Evolutionary conservation across 1,140 invertebrate species (phyloP).

Genomic region (Meloidogyne hapla): DNA sequence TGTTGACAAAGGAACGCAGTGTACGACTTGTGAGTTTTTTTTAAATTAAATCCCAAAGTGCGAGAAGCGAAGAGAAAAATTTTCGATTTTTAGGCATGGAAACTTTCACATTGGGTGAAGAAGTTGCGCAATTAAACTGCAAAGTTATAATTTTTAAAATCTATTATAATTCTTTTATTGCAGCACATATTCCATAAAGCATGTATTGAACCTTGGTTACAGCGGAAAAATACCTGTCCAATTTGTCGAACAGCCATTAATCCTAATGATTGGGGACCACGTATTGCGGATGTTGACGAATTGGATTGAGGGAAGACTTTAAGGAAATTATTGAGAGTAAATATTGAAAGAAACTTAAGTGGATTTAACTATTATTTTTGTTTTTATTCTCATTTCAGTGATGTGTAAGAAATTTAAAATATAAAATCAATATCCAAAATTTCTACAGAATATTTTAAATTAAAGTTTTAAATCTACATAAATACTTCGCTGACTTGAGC

Average conservation of each 20-base stretch:
- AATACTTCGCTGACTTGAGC: not conserved
- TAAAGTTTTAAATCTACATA: not conserved
- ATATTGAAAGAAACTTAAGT: not conserved
- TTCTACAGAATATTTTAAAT: not conserved
- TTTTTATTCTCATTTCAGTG: not conserved
- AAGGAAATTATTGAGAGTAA: not conserved
- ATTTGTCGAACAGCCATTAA: slow-evolving; percentile 25
- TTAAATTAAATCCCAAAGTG: too few relatives aligned
- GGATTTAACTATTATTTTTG: not conserved
- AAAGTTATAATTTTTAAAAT: slow-evolving; percentile 41
- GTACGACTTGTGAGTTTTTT: slow-evolving; percentile 95
- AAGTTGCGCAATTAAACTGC: slow-evolving; percentile 82
- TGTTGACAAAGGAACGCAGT: slow-evolving; percentile 77
- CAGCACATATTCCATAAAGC: slow-evolving; percentile 84
- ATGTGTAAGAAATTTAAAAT: not conserved
- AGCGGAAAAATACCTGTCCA: slow-evolving; percentile 36
- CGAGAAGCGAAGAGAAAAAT: too few relatives aligned
- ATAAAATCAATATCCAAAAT: too few relatives aligned
- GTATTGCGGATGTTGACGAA: slow-evolving; percentile 25
- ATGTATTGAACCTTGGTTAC: slow-evolving; percentile 89
- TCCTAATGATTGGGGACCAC: slow-evolving; percentile 23
- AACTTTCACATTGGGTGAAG: slow-evolving; percentile 79
- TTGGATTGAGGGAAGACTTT: slow-evolving; percentile 6
- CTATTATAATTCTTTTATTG: too few relatives aligned
- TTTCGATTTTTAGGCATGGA: too few relatives aligned